A percentile compares a stretch with the other conserved stretches of the same genome.
Evolutionary conservation across 2,797 vertebrate species (phyloP).

Genomic region (Cyprinella venusta): DNA sequence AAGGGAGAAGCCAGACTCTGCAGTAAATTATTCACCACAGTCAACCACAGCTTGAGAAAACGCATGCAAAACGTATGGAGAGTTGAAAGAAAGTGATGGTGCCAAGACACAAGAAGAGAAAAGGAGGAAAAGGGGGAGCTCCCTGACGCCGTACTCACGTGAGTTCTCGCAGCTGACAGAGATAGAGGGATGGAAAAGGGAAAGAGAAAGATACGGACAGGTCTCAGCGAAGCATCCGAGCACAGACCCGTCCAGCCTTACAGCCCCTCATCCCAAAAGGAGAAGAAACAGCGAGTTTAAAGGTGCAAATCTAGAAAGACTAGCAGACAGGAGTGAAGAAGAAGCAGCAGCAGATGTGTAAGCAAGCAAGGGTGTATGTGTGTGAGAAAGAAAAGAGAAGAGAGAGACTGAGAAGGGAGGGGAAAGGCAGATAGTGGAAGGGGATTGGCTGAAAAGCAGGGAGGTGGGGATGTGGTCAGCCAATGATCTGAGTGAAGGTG

Average conservation of each 20-base stretch:
- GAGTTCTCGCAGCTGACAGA: conserved; percentile 52
- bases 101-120: background rate
- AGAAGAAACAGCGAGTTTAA: background rate
- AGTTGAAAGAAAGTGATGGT: background rate
- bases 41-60: conserved; percentile 2
- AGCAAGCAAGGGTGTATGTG: conserved; percentile 33
- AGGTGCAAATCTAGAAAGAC: conserved; percentile 26
- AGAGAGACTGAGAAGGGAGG: conserved; percentile 11
- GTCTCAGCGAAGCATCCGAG: conserved; percentile 47
- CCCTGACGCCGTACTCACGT: conserved; percentile 58
- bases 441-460: conserved; percentile 50
- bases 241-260: conserved; percentile 33
- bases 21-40: conserved; percentile 54
- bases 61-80: background rate
- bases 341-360: conserved; percentile 29
- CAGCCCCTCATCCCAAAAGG: conserved; percentile 44
- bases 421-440: conserved; percentile 36
- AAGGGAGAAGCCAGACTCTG: conserved; percentile 49
- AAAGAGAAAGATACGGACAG: conserved; percentile 10
- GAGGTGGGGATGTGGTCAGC: conserved; percentile 52
- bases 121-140: conserved; percentile 20
- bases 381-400: background rate
- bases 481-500: conserved; percentile 35
- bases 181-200: conserved; percentile 10
- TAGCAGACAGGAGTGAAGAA: conserved; percentile 6